These are phyloP conservation scores for Melanotaenia pygmaea DNA, from an alignment of 2,797 vertebrate genomes.

Conservation along the genomic window DNA sequence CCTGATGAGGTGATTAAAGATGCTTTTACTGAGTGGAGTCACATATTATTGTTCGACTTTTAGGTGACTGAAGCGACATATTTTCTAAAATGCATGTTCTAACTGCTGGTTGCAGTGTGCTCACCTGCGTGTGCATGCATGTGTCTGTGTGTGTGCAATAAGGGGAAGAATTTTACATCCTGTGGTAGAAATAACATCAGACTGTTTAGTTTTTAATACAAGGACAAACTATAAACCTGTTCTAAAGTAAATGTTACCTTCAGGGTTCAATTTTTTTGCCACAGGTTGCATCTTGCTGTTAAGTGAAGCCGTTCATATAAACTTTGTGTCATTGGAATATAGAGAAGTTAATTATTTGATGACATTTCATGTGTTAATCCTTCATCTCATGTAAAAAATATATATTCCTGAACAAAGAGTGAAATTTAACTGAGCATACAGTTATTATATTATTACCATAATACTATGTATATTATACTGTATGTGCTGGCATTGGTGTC, in stretches of 20 bases:
- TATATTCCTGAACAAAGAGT: too few relatives aligned
- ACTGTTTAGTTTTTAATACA: too few relatives aligned
- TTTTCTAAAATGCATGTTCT: not conserved
- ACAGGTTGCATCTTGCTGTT: too few relatives aligned
- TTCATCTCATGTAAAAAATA: too few relatives aligned
- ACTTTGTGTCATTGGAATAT: too few relatives aligned
- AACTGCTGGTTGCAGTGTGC: not conserved
- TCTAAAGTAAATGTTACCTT: not conserved
- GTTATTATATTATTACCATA: not conserved
- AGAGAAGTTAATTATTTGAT: too few relatives aligned
- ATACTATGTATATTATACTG: not conserved
- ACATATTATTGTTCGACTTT: not conserved
- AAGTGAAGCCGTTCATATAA: too few relatives aligned
- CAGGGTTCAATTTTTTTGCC: too few relatives aligned
- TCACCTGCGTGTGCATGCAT: too few relatives aligned
- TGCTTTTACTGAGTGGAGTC: too few relatives aligned
- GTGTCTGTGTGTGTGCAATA: not conserved
- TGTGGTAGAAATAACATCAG: too few relatives aligned
- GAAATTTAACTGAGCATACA: not conserved
- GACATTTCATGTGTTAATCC: too few relatives aligned
- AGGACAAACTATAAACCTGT: not conserved
- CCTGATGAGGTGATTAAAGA: not conserved
- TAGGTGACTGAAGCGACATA: not conserved
- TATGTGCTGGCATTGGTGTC: not conserved
- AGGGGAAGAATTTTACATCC: not conserved